Percentiles rank a stretch among this genome's conserved stretches.
phyloP scores from a whole-genome alignment of 2,113 vertebrate genomes.

The Pterophyllum scalare region DNA sequence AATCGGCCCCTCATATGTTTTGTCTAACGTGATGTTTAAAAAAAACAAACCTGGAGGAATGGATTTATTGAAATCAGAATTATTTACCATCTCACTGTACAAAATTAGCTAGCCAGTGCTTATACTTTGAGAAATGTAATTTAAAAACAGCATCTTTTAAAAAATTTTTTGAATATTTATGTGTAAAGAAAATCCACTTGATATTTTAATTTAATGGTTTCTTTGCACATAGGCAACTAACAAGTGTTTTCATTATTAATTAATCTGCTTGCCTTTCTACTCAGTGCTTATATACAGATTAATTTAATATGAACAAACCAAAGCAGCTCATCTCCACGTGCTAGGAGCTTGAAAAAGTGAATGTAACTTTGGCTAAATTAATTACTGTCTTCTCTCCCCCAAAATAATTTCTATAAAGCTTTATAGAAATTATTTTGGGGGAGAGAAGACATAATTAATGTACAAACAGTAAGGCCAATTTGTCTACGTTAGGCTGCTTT shows the following conservation, averaged over 20 bases:
- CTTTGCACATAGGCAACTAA: neutral
- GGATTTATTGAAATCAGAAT: slow-evolving; percentile 29
- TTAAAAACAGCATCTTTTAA: neutral
- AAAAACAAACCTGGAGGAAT: slow-evolving; percentile 24
- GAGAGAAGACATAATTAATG: neutral
- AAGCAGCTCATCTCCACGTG: neutral
- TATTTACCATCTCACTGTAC: slow-evolving; percentile 15
- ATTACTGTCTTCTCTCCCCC: too few species aligned
- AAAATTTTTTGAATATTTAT: neutral
- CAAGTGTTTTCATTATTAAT: neutral
- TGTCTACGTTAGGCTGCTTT: neutral
- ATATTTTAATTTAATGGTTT: neutral
- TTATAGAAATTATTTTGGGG: neutral
- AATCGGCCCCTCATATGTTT: slow-evolving; percentile 30
- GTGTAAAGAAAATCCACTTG: neutral
- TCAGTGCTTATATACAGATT: neutral
- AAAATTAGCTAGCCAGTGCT: neutral
- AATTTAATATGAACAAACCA: neutral
- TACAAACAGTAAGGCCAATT: neutral
- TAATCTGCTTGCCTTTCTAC: neutral
- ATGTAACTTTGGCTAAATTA: neutral
- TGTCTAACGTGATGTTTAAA: slow-evolving; percentile 14
- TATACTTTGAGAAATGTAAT: neutral
- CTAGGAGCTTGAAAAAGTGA: neutral
- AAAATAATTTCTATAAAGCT: too few species aligned